Evolutionary conservation across 2,113 vertebrate species (phyloP).

Genomic region (Alectura lathami): DNA sequence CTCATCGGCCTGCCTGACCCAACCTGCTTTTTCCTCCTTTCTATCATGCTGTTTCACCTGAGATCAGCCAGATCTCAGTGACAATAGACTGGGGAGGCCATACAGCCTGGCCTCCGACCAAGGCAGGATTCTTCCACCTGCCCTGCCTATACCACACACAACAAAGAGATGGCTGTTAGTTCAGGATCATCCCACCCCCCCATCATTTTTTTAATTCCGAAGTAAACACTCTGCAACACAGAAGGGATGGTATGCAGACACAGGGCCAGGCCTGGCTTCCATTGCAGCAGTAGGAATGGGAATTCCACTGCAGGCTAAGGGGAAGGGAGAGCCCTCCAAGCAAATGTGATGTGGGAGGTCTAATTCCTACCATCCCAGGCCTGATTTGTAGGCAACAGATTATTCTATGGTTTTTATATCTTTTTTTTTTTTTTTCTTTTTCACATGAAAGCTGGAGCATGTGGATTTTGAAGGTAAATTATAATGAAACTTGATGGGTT

Average conservation of each 20-base stretch:
- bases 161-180: constrained; percentile 8
- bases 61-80: background rate
- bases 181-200: background rate
- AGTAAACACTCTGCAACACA: background rate
- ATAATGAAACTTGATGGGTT: constrained; percentile 55
- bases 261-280: constrained; percentile 16
- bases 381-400: constrained; percentile 64
- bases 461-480: constrained; percentile 65
- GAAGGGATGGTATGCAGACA: constrained; percentile 45
- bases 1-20: accelerated
- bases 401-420: constrained; percentile 49
- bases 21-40: background rate
- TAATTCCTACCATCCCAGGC: constrained; percentile 53
- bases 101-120: background rate
- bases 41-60: background rate
- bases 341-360: constrained; percentile 68
- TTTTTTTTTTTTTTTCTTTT: background rate
- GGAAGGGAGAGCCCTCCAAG: constrained; percentile 62
- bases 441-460: constrained; percentile 55
- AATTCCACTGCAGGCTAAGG: constrained; percentile 65
- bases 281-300: background rate
- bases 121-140: background rate
- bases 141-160: constrained; percentile 10
- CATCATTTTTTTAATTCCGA: background rate
- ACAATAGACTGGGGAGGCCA: background rate